Base-by-base conservation (phyloP, 2,797 vertebrate species). In the Furcifer pardalis region DNA sequence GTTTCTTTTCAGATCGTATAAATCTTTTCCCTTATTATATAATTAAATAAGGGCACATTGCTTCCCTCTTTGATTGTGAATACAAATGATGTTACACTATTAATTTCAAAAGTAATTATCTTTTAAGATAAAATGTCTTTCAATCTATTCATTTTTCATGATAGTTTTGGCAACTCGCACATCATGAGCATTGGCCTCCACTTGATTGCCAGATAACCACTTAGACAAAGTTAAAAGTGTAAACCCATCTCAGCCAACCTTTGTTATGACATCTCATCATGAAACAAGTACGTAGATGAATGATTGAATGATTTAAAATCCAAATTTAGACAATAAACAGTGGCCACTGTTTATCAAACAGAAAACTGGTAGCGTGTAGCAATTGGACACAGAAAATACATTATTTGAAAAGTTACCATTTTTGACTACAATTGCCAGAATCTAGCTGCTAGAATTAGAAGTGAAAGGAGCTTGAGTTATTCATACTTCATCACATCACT, bases 1-100 rank as follows among this genome's bases (percentile, higher is more conserved):
- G n/a, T n/a, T n/a, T n/a, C n/a, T n/a, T n/a, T n/a, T n/a, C n/a
- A n/a, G n/a, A n/a, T n/a, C n/a, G n/a, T n/a, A n/a, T n/a, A n/a
- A n/a, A n/a, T n/a, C n/a, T n/a, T n/a, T 40, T 40, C 35, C 42
- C 5, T 32, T 49, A 79, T 32, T 73, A 7, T 35, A n/a, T 2
- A 17, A 23, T 59, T 71, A 79, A 89, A n/a, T 81, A 44, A 89
- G 88, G 85, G 27, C 46, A 6, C 5, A 32, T 27, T 71, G 4
- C 27, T 56, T 87, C 79, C 62, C 46, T n/a, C n/a, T n/a, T n/a
- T n/a, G n/a, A n/a, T n/a, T n/a, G n/a, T n/a, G n/a, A n/a, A n/a
- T n/a, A n/a, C n/a, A n/a, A n/a, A n/a, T n/a, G n/a, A n/a, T n/a
- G n/a, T n/a, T n/a, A n/a, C n/a, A n/a, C n/a, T n/a, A n/a, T n/a